Conservation (phyloP, 2,888 invertebrate genomes). For the Spilosoma lubricipeda region DNA sequence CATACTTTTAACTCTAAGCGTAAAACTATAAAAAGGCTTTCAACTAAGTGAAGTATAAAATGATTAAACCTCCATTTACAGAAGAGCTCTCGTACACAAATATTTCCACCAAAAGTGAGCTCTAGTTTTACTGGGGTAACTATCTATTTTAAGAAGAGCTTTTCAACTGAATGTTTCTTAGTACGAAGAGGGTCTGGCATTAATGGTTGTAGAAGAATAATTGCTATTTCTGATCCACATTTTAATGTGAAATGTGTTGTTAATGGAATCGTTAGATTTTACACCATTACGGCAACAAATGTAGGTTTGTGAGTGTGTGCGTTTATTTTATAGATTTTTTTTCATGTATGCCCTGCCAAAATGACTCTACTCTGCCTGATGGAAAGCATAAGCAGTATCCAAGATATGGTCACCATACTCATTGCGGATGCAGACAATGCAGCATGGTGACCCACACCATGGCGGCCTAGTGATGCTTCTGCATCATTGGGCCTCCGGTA, state of each 20-base stretch:
- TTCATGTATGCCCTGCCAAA: no score
- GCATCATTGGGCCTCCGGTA: no score
- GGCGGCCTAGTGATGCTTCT: no score
- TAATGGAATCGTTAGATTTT: conserved; percentile 38
- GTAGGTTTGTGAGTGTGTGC: no score
- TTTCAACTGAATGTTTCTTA: not conserved
- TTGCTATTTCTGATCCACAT: conserved; percentile 18
- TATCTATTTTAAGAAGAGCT: conserved; percentile 17
- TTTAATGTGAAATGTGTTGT: conserved; percentile 28
- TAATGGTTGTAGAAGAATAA: conserved; percentile 23
- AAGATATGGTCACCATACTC: no score
- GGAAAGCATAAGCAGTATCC: no score
- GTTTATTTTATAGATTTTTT: no score
- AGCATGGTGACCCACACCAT: no score
- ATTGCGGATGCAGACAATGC: no score
- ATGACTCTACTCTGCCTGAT: no score
- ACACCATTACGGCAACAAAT: conserved; percentile 1
- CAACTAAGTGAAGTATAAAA: conserved; percentile 61
- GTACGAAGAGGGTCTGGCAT: not conserved
- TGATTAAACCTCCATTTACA: conserved; percentile 39
- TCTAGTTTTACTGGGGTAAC: conserved; percentile 20
- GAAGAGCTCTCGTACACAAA: conserved; percentile 21
- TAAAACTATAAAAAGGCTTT: conserved; percentile 65
- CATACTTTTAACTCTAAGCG: conserved; percentile 49
- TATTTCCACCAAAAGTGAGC: not conserved